phyloP scores from a whole-genome alignment of 2,797 vertebrate species.

The Helarctos malayanus region DNA sequence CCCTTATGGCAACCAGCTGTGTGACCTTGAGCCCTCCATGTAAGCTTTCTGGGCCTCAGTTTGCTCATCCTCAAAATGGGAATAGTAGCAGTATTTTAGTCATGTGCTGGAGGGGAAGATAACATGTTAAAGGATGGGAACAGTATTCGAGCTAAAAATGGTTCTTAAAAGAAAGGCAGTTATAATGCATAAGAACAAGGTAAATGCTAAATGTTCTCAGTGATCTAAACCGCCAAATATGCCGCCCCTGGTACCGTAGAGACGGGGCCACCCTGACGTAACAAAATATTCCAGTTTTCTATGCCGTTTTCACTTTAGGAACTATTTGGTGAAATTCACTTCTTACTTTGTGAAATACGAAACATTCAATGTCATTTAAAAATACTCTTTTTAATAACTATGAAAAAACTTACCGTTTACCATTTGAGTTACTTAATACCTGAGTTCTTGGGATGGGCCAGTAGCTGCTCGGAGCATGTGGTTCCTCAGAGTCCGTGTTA shows the following conservation, averaged over 20 bases:
- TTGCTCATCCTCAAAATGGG: background rate
- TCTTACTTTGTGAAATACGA: background rate
- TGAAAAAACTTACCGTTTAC: background rate
- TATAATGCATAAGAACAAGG: background rate
- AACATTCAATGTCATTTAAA: background rate
- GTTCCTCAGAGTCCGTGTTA: background rate
- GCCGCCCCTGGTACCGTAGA: background rate
- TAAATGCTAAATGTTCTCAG: background rate
- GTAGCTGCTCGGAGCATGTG: background rate
- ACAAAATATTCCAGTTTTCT: background rate
- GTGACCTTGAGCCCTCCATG: background rate
- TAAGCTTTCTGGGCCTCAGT: background rate
- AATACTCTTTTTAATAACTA: background rate
- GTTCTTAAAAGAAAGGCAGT: background rate
- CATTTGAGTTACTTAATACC: background rate
- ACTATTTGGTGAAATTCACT: background rate
- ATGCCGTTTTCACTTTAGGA: background rate
- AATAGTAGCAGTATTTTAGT: background rate
- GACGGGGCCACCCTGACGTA: background rate
- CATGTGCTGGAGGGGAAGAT: background rate
- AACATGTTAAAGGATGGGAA: background rate
- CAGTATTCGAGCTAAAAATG: background rate
- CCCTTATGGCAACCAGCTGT: background rate
- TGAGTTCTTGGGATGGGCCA: background rate
- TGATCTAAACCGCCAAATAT: background rate